Percentiles rank a stretch among this genome's conserved stretches.
phyloP scores from a whole-genome alignment of 2,797 vertebrate species.

The Parauchenoglanis ngamensis region DNA sequence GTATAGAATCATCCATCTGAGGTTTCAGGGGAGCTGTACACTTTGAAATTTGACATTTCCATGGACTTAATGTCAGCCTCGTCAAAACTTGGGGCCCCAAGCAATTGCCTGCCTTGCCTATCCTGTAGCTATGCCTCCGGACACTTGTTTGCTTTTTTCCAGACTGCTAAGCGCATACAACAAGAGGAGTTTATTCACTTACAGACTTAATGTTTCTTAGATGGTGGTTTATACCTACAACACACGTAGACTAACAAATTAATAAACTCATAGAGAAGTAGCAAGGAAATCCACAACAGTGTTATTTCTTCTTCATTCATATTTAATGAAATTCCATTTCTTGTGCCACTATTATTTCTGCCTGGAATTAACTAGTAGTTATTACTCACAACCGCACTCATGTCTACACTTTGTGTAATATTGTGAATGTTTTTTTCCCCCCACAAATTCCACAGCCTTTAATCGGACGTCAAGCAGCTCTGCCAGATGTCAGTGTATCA shows the following conservation, averaged over 20 bases:
- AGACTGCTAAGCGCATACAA: neutral
- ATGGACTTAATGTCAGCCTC: neutral
- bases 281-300: neutral
- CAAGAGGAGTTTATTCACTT: neutral
- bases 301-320: neutral
- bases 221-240: neutral
- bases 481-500: neutral
- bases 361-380: neutral
- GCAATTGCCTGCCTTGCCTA: neutral
- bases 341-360: neutral
- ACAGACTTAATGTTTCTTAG: neutral
- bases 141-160: neutral
- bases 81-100: neutral
- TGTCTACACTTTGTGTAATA: neutral
- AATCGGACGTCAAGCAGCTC: neutral
- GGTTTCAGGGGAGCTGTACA: neutral
- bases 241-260: neutral
- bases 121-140: conserved; percentile 10
- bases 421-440: neutral
- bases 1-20: neutral
- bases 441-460: neutral
- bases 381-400: neutral
- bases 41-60: conserved; percentile 14
- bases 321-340: neutral
- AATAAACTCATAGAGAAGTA: neutral